Evolutionary conservation across 92 coral and sea anemone species (phyloP).

Genomic region (Scolanthus callimorphus): DNA sequence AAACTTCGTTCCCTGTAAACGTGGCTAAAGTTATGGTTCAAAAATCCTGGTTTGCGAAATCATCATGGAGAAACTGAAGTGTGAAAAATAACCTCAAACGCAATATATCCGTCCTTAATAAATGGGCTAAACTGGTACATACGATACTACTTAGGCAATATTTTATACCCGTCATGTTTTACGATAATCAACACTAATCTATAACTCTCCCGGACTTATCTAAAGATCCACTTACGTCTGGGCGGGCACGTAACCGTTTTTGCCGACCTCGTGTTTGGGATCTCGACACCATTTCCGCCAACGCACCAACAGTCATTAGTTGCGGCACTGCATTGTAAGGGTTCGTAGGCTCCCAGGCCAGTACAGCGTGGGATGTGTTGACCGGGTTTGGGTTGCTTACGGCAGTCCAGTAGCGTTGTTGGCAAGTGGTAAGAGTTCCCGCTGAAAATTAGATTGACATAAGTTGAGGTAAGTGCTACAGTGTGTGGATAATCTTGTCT

Average conservation of each 20-base stretch:
- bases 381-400: constrained; percentile 27
- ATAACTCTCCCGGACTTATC: no score
- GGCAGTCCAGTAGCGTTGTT: constrained; percentile 46
- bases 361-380: constrained; percentile 54
- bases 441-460: constrained; percentile 3
- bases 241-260: constrained; percentile 11
- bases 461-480: background rate
- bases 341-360: constrained; percentile 62
- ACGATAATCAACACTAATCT: no score
- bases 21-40: no score
- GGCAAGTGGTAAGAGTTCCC: constrained; percentile 50
- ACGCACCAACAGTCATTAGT: constrained; percentile 94
- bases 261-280: constrained; percentile 44
- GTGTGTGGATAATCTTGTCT: no score
- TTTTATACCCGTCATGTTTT: no score
- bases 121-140: no score
- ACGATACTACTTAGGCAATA: no score
- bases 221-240: constrained; percentile 20
- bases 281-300: constrained; percentile 55
- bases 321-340: constrained; percentile 71
- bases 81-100: no score
- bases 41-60: no score
- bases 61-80: no score
- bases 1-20: no score
- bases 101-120: no score